Percentiles rank a stretch among this genome's conserved stretches.
Evolutionary conservation across 2,113 vertebrate species (phyloP).

Genomic region (Bos taurus): DNA sequence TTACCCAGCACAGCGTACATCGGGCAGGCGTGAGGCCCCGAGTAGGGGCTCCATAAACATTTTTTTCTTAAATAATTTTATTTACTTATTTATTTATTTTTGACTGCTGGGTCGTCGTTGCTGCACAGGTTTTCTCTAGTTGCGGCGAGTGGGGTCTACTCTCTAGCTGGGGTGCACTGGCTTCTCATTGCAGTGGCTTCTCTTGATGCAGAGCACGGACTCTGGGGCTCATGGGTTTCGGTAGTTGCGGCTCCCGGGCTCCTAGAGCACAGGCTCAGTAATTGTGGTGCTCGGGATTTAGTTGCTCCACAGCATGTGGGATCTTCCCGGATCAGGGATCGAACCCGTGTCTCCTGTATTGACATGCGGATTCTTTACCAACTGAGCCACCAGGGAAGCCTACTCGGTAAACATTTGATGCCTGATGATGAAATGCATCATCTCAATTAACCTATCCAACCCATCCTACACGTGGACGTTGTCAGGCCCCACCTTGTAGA

Average conservation of each 20-base stretch:
- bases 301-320: neutral
- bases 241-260: rapidly evolving
- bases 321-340: neutral
- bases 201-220: neutral
- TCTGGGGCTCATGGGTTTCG: neutral
- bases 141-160: rapidly evolving
- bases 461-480: rapidly evolving
- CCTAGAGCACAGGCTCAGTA: neutral
- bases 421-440: neutral
- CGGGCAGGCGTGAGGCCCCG: neutral
- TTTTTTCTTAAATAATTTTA: neutral
- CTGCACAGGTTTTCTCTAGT: neutral
- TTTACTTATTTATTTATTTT: neutral
- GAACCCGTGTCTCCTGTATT: neutral
- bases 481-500: neutral
- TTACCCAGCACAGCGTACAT: rapidly evolving
- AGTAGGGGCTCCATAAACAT: neutral
- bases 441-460: neutral
- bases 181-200: neutral
- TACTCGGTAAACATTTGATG: neutral
- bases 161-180: neutral
- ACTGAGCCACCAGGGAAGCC: neutral
- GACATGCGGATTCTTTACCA: neutral
- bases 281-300: neutral
- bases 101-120: neutral